Conservation (phyloP, 2,888 invertebrate species). For the Malthinus seriepunctatus region DNA sequence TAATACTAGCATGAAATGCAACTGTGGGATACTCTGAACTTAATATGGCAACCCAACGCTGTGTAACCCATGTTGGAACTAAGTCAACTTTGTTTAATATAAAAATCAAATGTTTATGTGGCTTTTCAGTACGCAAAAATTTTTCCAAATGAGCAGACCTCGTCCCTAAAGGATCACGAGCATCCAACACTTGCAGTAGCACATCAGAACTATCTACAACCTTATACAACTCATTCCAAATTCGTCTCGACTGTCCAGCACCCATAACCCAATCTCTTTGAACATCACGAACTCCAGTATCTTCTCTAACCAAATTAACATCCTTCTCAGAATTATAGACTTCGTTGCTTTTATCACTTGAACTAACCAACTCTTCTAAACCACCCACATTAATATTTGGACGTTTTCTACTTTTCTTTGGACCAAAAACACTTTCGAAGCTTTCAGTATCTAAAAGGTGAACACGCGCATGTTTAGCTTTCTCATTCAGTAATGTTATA, state of each 20-base stretch:
- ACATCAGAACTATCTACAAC: slow-evolving; percentile 99
- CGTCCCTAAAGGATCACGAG: slow-evolving; percentile 96
- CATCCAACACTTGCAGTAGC: slow-evolving; percentile 93
- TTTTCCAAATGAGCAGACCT: slow-evolving; percentile 91
- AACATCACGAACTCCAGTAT: slow-evolving; percentile 77
- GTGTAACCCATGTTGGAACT: slow-evolving; percentile 97
- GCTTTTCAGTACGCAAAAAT: slow-evolving; percentile 90
- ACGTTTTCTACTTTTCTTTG: slow-evolving; percentile 88
- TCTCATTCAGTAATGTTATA: slow-evolving; percentile 91
- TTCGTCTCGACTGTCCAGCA: slow-evolving; percentile 94
- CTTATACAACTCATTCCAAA: slow-evolving; percentile 99
- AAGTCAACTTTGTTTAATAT: slow-evolving; percentile 96
- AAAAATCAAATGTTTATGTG: slow-evolving; percentile 96
- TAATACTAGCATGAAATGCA: slow-evolving; percentile 98
- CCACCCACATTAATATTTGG: slow-evolving; percentile 80
- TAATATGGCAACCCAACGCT: slow-evolving; percentile 94
- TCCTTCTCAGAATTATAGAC: slow-evolving; percentile 85
- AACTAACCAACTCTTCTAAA: slow-evolving; percentile 75
- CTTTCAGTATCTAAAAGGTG: slow-evolving; percentile 96
- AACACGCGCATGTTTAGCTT: slow-evolving; percentile 84
- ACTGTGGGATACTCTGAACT: slow-evolving; percentile 96
- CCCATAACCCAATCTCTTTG: slow-evolving; percentile 93
- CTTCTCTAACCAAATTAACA: slow-evolving; percentile 79
- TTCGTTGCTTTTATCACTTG: slow-evolving; percentile 71
- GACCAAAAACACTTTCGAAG: slow-evolving; percentile 93